Conservation (phyloP, 2,888 invertebrate genomes). For the Callinectes sapidus region DNA sequence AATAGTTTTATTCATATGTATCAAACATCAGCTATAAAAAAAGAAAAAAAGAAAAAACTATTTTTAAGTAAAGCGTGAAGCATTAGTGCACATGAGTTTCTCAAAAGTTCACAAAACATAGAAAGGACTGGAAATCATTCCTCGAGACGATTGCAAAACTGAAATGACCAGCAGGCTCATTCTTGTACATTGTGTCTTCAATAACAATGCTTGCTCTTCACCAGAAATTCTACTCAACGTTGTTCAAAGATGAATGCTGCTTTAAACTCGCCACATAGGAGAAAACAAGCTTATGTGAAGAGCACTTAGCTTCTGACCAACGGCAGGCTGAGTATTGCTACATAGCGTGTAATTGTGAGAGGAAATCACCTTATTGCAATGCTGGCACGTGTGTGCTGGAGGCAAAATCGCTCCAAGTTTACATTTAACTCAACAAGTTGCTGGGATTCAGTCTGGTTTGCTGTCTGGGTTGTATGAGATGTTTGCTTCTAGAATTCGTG, state of each 20-base stretch:
- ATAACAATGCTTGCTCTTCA: neutral
- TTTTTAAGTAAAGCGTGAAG: no score
- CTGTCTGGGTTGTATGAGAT: neutral
- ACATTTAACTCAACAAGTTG: neutral
- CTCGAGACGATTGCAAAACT: neutral
- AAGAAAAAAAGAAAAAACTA: no score
- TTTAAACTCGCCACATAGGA: neutral
- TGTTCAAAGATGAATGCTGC: neutral
- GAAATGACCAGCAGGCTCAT: neutral
- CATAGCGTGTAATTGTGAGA: neutral
- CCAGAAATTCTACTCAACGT: neutral
- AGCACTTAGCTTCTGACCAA: neutral
- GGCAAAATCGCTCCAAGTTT: neutral
- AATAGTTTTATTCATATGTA: no score
- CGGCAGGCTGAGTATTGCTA: neutral
- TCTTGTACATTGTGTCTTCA: neutral
- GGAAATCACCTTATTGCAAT: neutral
- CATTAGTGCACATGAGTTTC: no score
- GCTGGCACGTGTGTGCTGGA: neutral
- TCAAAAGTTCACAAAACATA: no score
- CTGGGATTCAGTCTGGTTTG: neutral
- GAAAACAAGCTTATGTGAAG: neutral
- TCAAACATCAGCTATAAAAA: no score
- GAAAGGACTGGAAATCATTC: no score
- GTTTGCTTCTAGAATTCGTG: neutral